Conservation (phyloP, 2,113 vertebrate genomes). For the Heptranchias perlo region DNA sequence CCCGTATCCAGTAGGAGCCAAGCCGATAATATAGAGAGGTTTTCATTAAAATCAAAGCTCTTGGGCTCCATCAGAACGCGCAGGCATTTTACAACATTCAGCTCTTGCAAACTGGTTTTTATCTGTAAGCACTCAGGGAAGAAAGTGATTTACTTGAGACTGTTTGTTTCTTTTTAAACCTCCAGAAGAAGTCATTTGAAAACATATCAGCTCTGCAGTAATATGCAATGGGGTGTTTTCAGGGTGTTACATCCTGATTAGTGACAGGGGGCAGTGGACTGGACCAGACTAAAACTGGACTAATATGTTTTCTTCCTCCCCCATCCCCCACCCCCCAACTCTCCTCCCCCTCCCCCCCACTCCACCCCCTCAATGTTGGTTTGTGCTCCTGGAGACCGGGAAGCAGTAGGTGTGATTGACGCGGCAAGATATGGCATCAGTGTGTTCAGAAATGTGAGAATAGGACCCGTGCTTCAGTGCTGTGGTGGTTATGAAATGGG, state of each 20-base stretch:
- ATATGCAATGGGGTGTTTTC: conserved; percentile 14
- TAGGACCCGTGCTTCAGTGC: background rate
- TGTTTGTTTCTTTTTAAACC: conserved; percentile 33
- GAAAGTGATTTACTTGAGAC: conserved; percentile 17
- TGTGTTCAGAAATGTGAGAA: background rate
- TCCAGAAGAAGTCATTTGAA: conserved; percentile 18
- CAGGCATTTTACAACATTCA: conserved; percentile 29
- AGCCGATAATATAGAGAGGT: conserved; percentile 76
- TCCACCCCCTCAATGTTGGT: background rate
- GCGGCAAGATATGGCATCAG: background rate
- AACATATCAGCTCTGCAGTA: background rate
- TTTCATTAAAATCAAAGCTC: conserved; percentile 69
- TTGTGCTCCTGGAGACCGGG: background rate
- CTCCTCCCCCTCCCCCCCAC: background rate
- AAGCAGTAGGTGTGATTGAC: background rate
- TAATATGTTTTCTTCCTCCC: no score
- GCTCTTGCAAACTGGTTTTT: conserved; percentile 4
- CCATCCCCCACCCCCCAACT: background rate
- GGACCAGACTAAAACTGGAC: background rate
- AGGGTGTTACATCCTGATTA: no score
- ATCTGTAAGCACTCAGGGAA: conserved; percentile 31
- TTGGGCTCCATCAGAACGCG: conserved; percentile 11
- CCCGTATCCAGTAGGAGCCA: conserved; percentile 67
- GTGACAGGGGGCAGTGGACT: background rate
- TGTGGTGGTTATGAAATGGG: background rate